Evolutionary conservation across 2,888 invertebrate genomes (phyloP), one percentile per base, ranked within the genome.

Genomic region (Protophormia terraenovae): DNA sequence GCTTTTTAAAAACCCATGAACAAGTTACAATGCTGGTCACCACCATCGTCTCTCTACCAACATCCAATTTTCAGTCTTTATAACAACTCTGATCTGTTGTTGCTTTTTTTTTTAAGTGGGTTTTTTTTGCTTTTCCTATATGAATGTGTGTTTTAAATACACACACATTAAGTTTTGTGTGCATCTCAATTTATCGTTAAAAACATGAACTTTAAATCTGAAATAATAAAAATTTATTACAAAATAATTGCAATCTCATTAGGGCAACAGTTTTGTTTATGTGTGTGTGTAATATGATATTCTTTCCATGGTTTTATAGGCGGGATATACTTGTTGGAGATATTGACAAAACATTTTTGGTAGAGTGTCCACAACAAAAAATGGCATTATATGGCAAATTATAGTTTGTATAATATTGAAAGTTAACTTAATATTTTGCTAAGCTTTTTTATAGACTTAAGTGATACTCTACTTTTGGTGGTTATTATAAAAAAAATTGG

Each of bases 211-310:
- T 89, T 89, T 89, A 90, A 90, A 90, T 90, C 89, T 87, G 84
- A 85, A 89, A 90, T 90, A 90, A 91, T 91, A 89, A 89, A 89
- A 91, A 91, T 90, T 90, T 91, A 90, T 91, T 87, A 81, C 88
- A 90, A 90, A 91, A 90, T 90, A 91, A 91, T 91, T 91, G 90
- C 91, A 90, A 90, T 89, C 91, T 90, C 91, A 91, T 90, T 91
- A 91, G 89, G 87, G 88, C 80, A 79, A 83, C 81, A 84, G 71
- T 71, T 75, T 58, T 38, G 22, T 14, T 16, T 50, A 53, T 83
- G 50, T 73, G 35, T 27, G 53, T 50, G 27, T 16, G 19, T 29
- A 19, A 22, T 32, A 22, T n/a, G 47, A 38, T 12, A 22, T 19
- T 24, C 8, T 5, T 10, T 14, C 12, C 19, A 19, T 7, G 45